These are phyloP conservation scores for Gavialis gangeticus DNA, from an alignment of 2,113 vertebrate species.

Conservation along the genomic window DNA sequence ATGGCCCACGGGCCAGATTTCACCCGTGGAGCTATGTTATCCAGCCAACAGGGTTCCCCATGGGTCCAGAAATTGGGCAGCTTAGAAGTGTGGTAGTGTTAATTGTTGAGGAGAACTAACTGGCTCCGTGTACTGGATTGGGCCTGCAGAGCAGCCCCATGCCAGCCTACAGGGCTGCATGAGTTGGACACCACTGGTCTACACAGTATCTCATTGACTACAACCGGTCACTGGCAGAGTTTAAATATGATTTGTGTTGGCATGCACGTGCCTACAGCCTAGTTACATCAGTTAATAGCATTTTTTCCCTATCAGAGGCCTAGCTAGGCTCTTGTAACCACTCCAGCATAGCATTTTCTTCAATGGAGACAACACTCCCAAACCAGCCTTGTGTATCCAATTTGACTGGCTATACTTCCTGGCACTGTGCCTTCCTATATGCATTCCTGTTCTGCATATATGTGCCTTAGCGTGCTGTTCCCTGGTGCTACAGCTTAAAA, in stretches of 20 bases:
- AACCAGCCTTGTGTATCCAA: neutral
- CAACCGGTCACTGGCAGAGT: neutral
- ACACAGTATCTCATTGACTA: too few species aligned
- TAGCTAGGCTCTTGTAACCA: neutral
- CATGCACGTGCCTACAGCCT: neutral
- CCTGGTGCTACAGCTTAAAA: neutral
- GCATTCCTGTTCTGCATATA: neutral
- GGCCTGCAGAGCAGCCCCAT: too few species aligned
- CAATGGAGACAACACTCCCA: neutral
- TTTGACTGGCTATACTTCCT: neutral
- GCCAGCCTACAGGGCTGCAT: too few species aligned
- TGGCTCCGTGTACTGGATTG: too few species aligned
- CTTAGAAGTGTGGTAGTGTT: too few species aligned
- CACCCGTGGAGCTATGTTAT: too few species aligned
- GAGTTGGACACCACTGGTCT: too few species aligned
- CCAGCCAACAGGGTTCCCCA: too few species aligned
- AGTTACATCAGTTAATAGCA: neutral
- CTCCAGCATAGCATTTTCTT: neutral
- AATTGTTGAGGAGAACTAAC: too few species aligned
- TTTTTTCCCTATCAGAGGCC: neutral
- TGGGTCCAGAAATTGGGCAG: too few species aligned
- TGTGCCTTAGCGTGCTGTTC: neutral
- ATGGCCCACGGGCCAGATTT: too few species aligned
- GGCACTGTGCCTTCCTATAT: neutral
- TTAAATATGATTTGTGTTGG: neutral